A percentile compares a stretch with the other conserved stretches of the same genome.
phyloP scores from a whole-genome alignment of 2,113 vertebrate genomes.

The Hypomesus transpacificus region DNA sequence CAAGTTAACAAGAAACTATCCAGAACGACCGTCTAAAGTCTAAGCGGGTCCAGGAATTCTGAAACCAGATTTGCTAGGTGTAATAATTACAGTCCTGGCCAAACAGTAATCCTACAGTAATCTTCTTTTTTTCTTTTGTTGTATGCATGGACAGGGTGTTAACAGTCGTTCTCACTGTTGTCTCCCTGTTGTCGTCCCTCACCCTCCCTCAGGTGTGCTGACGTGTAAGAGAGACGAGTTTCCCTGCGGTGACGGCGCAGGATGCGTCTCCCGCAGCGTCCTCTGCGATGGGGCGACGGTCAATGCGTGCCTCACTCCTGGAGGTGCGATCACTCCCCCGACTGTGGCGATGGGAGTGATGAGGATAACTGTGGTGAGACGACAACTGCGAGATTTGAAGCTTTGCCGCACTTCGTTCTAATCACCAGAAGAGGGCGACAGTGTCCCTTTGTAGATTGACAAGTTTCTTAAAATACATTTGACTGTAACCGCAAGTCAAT shows the following conservation, averaged over 20 bases:
- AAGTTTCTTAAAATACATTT: background rate
- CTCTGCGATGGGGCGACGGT: slow-evolving; percentile 51
- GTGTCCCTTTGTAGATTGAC: background rate
- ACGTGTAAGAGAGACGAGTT: slow-evolving; percentile 5
- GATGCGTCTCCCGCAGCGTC: slow-evolving; percentile 49
- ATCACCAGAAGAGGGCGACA: slow-evolving; percentile 37
- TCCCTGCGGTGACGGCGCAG: slow-evolving; percentile 39
- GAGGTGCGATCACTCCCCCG: slow-evolving; percentile 72
- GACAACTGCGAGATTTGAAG: background rate
- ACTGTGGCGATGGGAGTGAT: slow-evolving; percentile 76
- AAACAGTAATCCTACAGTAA: too few relatives aligned
- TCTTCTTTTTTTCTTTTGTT: too few relatives aligned
- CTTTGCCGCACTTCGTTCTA: background rate
- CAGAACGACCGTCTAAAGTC: too few relatives aligned
- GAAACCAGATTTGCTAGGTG: too few relatives aligned
- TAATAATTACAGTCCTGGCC: too few relatives aligned
- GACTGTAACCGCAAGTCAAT: background rate
- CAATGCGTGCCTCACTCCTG: slow-evolving; percentile 68
- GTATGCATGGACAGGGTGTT: too few relatives aligned
- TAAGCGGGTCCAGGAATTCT: too few relatives aligned
- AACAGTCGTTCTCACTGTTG: too few relatives aligned
- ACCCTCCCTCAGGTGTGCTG: background rate
- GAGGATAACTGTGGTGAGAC: slow-evolving; percentile 73
- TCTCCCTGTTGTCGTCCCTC: too few relatives aligned
- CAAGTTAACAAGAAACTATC: too few relatives aligned